A percentile compares a stretch with the other conserved stretches of the same genome.
Evolutionary conservation across 2,113 vertebrate species (phyloP).

Genomic region (Aldabrachelys gigantea): DNA sequence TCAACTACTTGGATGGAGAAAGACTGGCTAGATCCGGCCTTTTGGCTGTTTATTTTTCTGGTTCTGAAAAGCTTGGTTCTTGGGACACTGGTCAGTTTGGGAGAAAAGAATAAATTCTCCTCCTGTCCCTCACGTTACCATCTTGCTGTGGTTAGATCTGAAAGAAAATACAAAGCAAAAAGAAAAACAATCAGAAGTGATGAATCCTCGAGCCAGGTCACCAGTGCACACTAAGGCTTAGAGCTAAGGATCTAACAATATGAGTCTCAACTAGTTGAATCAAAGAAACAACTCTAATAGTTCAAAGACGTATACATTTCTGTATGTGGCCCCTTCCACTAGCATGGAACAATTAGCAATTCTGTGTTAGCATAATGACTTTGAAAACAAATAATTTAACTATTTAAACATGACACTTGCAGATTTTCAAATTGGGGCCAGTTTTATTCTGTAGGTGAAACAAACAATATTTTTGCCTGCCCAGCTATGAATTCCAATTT

Average conservation of each 20-base stretch:
- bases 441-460: background rate
- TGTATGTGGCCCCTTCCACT: background rate
- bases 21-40: background rate
- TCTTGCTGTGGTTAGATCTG: background rate
- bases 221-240: background rate
- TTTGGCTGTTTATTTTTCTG: background rate
- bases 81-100: too few species aligned
- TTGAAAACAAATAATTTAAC: background rate
- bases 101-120: background rate
- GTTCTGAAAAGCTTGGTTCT: background rate
- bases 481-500: background rate
- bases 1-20: too few species aligned
- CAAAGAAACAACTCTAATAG: background rate
- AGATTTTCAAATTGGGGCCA: background rate
- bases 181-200: too few species aligned
- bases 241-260: background rate
- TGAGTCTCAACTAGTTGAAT: background rate
- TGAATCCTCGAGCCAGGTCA: background rate
- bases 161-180: background rate
- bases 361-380: background rate
- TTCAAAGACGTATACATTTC: background rate
- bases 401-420: accelerated
- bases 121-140: background rate
- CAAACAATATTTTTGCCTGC: background rate
- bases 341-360: background rate